Conservation (phyloP, 2,113 vertebrate species). For the Corynorhinus townsendii region DNA sequence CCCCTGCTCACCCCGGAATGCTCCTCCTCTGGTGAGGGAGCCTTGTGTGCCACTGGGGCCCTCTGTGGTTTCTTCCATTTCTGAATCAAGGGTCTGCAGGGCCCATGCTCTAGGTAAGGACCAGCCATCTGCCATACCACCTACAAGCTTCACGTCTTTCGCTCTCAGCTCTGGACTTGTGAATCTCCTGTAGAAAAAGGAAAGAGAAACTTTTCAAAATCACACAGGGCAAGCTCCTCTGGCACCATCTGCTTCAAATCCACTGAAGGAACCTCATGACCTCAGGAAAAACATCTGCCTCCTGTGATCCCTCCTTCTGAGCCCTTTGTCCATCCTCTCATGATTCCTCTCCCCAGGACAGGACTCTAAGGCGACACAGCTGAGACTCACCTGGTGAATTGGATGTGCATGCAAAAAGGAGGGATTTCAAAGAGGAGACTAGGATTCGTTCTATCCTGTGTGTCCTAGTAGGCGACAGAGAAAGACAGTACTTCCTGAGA, state of each 20-base stretch:
- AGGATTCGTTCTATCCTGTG: accelerated
- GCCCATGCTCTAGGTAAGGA: accelerated
- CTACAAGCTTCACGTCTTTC: accelerated
- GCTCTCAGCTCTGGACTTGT: background rate
- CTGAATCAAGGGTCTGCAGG: no score
- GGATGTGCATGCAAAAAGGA: background rate
- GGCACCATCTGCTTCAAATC: background rate
- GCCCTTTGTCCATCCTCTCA: accelerated
- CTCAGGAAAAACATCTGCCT: background rate
- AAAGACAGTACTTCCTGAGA: background rate
- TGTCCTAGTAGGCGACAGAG: background rate
- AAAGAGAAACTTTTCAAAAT: background rate
- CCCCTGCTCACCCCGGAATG: background rate
- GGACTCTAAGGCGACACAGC: background rate
- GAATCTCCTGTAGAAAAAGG: background rate
- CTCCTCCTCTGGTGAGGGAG: accelerated
- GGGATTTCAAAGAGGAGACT: background rate
- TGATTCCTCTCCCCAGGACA: background rate
- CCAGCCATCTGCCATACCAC: background rate
- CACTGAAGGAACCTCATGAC: background rate
- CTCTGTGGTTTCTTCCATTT: background rate
- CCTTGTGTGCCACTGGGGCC: accelerated
- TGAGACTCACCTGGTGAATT: background rate
- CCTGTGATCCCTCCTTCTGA: background rate
- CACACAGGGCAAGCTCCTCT: background rate